Percentiles rank a stretch among this genome's conserved stretches.
phyloP scores from a whole-genome alignment of 2,113 vertebrate species.

The Pelobates fuscus region DNA sequence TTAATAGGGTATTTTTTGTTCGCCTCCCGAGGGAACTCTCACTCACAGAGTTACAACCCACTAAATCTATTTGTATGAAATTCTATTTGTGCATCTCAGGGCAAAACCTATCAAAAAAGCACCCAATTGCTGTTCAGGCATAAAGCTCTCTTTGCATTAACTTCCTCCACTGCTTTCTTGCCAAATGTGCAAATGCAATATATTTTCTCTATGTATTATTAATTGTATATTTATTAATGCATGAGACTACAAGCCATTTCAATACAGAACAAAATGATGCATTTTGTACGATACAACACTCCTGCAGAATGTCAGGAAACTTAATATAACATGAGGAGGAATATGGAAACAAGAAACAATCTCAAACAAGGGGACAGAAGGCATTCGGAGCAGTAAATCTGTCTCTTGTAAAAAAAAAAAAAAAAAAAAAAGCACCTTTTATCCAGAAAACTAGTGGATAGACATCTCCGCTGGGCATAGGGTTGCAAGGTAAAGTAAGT shows the following conservation, averaged over 20 bases:
- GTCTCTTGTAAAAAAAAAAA: too few species aligned
- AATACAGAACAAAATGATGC: constrained; percentile 49
- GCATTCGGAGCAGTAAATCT: constrained; percentile 29
- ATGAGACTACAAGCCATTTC: constrained; percentile 48
- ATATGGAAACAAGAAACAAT: neutral
- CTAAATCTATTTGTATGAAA: constrained; percentile 47
- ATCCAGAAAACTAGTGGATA: neutral
- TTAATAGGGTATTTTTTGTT: constrained; percentile 46
- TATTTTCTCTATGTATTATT: constrained; percentile 50
- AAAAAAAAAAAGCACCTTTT: neutral
- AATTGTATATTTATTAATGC: constrained; percentile 48
- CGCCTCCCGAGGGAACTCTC: constrained; percentile 36
- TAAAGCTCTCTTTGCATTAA: constrained; percentile 49
- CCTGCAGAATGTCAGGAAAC: constrained; percentile 37
- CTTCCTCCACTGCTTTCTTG: constrained; percentile 48
- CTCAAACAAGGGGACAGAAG: constrained; percentile 22
- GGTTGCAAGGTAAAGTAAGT: too few species aligned
- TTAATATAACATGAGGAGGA: constrained; percentile 44
- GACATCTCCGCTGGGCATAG: too few species aligned
- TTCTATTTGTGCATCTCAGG: constrained; percentile 47
- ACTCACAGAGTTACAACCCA: constrained; percentile 26
- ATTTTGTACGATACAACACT: constrained; percentile 49
- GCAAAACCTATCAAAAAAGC: constrained; percentile 44
- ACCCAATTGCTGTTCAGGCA: constrained; percentile 41
- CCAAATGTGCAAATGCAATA: constrained; percentile 50